Percentiles rank a stretch among this genome's conserved stretches.
These are phyloP conservation scores for Rhyacophila brunnea DNA, from an alignment of 1,140 invertebrate species.

Conservation along the genomic window DNA sequence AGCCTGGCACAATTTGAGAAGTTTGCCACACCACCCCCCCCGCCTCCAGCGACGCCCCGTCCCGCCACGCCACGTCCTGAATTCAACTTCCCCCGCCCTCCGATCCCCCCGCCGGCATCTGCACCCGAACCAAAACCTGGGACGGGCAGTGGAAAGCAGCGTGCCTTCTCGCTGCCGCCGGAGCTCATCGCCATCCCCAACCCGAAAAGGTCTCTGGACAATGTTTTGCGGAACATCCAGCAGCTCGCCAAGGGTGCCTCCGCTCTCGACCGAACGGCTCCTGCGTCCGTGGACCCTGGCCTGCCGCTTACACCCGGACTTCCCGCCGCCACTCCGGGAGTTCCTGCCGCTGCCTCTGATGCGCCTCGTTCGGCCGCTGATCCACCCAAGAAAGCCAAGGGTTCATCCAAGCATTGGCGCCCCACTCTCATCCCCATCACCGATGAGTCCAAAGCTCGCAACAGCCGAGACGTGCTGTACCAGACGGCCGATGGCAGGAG, in stretches of 20 bases:
- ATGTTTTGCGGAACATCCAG: constrained; percentile 52
- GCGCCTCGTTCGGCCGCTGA: constrained; percentile 34
- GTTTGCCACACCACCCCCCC: constrained; percentile 38
- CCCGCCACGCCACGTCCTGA: constrained; percentile 31
- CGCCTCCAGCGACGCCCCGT: constrained; percentile 41
- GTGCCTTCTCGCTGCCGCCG: constrained; percentile 40
- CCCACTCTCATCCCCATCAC: constrained; percentile 68
- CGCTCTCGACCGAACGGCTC: constrained; percentile 44
- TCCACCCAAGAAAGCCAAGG: constrained; percentile 52
- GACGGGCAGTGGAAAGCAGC: constrained; percentile 13
- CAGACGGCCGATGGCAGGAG: constrained; percentile 57
- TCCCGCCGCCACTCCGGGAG: constrained; percentile 34
- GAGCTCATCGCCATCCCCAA: constrained; percentile 51
- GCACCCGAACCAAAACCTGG: constrained; percentile 10
- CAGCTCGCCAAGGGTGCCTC: constrained; percentile 49
- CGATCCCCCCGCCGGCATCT: constrained; percentile 7
- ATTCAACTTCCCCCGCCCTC: constrained; percentile 24
- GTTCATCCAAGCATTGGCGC: constrained; percentile 61
- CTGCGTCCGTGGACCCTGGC: constrained; percentile 20
- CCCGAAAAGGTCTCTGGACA: constrained; percentile 50
- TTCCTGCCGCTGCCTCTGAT: background rate
- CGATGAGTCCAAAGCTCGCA: constrained; percentile 38
- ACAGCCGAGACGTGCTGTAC: constrained; percentile 52
- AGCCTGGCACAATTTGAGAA: constrained; percentile 34
- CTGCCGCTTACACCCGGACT: constrained; percentile 2